Evolutionary conservation across 2,797 vertebrate species (phyloP), one percentile per base, ranked within the genome.

Genomic region (Pseudotriccus pelzelni): DNA sequence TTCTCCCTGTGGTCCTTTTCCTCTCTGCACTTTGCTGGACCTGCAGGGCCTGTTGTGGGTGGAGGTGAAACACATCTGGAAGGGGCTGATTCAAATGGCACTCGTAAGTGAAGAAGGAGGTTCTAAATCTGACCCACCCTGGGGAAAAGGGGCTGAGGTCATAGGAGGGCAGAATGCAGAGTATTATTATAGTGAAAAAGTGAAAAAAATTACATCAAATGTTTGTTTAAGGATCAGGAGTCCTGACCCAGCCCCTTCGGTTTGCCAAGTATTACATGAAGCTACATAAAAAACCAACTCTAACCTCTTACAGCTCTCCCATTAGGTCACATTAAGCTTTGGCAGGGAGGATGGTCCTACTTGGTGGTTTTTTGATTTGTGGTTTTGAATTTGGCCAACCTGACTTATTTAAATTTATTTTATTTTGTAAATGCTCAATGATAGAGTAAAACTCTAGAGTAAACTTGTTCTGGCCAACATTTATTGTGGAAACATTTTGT

Each of bases 311-410:
- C 94, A 97, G 96, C 96, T 97, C 97, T 97, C 97, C 97, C 96
- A 96, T 98, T 98, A 98, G 97, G 97, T 98, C 97, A 96, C 96
- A 98, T 98, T 98, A 97, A 97, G 95, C 94, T 97, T 97, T 98
- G 98, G 97, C 98, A 98, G 95, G 56, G 70, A 89, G 85, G 94
- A 97, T 96, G 97, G 96, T 94, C 97, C 90, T 97, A 96, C 97
- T 97, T 97, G 97, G 97, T 97, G 97, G 97, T 98, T 98, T 98
- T 98, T 96, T 97, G 97, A 98, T 97, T 98, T 98, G 98, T 97
- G 98, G 98, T 98, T 98, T 98, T 98, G 97, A 95, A 96, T 97
- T 98, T 98, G 97, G 98, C 97, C 97, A 96, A 97, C 96, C 82
- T 96, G 87, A 56, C 91, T 95, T 97, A 92, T 96, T 98, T 97